Evolutionary conservation across 2,888 invertebrate genomes (phyloP), one percentile per base, ranked within the genome.

Genomic region (Meandrusa payeni): DNA sequence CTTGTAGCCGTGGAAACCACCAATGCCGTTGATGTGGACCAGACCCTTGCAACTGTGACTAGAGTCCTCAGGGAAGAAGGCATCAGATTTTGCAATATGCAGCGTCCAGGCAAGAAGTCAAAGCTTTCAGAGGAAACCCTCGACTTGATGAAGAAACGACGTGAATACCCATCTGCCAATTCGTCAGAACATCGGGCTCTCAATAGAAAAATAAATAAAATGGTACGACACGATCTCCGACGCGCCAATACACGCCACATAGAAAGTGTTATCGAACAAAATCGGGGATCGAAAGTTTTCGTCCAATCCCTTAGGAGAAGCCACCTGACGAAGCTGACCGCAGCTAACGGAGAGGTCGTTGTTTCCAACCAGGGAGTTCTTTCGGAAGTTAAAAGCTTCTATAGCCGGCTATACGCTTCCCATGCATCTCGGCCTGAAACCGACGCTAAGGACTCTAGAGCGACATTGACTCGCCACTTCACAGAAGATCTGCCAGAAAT

Each of bases 1-100:
- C 39, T 47, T 9, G 34, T n/a, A 19, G 10, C 12, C 19, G n/a
- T 42, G 46, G 39, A 29, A 39, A 41, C 34, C 34, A 29, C 39
- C 5, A 12, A 1, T 11, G 27, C 33, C 19, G 24, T 33, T 11
- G n/a, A n/a, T n/a, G n/a, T n/a, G n/a, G 10, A 33, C 31, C 11
- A 33, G 12, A 10, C 7, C 11, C 11, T 20, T n/a, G 7, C 17
- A n/a, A 32, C 5, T 5, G 17, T 32, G 5, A 6, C 20, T n/a
- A n/a, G n/a, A n/a, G 19, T 11, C 9, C 11, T 23, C 3, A 19
- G 33, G 4, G 33, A 33, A 13, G 23, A 20, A 9, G 23, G 12
- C 5, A 17, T 10, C 3, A 33, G 5, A 13, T 22, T 11, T 11
- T 20, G 5, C 6, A 5, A 10, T 9, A 6, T 9, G 6, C 9